These are phyloP conservation scores for Heliconius hewitsoni DNA, from an alignment of 1,140 invertebrate species.

Conservation along the genomic window DNA sequence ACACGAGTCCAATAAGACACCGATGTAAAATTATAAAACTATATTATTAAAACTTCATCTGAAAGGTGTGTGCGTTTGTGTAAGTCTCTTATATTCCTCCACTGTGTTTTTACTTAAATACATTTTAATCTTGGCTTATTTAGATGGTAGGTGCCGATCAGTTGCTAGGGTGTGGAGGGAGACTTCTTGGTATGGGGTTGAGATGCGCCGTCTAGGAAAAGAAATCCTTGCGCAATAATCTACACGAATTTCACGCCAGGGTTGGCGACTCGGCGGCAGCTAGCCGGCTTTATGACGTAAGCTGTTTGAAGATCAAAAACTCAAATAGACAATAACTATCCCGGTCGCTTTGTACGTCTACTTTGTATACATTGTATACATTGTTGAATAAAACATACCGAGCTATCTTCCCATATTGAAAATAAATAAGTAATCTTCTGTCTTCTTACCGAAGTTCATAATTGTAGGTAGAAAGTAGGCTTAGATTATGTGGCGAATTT, in stretches of 20 bases:
- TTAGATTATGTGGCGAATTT: too few species aligned
- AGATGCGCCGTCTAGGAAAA: conserved; percentile 37
- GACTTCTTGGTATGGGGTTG: conserved; percentile 26
- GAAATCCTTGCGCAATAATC: conserved; percentile 40
- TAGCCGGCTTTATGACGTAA: conserved; percentile 39
- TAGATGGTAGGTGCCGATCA: conserved; percentile 26
- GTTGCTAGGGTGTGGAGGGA: conserved; percentile 27
- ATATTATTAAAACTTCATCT: conserved; percentile 23
- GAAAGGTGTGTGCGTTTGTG: conserved; percentile 27
- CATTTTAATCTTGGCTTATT: conserved; percentile 29
- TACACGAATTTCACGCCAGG: conserved; percentile 38
- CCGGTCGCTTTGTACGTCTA: conserved; percentile 21
- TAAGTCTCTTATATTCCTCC: conserved; percentile 27
- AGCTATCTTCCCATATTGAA: not conserved
- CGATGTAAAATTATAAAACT: conserved; percentile 11
- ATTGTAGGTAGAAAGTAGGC: too few species aligned
- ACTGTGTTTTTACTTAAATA: conserved; percentile 25
- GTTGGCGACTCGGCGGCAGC: conserved; percentile 37
- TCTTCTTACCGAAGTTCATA: too few species aligned
- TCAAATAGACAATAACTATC: conserved; percentile 18
- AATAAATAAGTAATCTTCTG: too few species aligned
- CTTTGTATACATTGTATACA: not conserved
- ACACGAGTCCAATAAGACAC: conserved; percentile 30
- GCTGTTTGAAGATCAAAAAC: conserved; percentile 25
- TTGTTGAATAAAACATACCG: not conserved